Conservation (phyloP, 2,888 invertebrate genomes). For the Eristalis pertinax region DNA sequence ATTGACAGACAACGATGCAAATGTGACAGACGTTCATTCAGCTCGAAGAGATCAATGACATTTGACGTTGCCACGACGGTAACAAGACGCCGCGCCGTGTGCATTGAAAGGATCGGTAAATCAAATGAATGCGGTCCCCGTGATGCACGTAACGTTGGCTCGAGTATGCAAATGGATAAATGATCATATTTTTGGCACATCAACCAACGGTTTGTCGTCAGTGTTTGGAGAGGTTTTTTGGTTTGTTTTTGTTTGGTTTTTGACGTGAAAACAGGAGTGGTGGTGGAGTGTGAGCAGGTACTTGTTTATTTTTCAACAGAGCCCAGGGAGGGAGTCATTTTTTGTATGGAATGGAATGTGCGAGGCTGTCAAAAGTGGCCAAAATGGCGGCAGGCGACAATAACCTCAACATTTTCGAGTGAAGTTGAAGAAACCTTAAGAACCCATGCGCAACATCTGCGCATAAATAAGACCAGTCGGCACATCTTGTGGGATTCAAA, state of each 20-base stretch:
- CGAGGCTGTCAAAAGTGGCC: too few relatives aligned
- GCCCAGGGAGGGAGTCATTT: too few relatives aligned
- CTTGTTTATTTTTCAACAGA: neutral
- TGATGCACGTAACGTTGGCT: neutral
- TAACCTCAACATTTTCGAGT: too few relatives aligned
- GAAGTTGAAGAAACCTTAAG: too few relatives aligned
- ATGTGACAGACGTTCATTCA: slow-evolving; percentile 10
- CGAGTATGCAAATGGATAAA: neutral
- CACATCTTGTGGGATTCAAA: too few relatives aligned
- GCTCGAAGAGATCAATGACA: slow-evolving; percentile 48
- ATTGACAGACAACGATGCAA: slow-evolving; percentile 25
- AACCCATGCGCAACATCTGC: too few relatives aligned
- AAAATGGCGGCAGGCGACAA: too few relatives aligned
- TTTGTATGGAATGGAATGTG: too few relatives aligned
- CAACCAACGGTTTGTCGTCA: neutral
- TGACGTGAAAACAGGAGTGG: neutral
- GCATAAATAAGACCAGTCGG: too few relatives aligned
- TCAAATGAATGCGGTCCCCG: neutral
- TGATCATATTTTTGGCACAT: neutral
- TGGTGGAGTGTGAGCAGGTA: too few relatives aligned
- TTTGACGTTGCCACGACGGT: neutral
- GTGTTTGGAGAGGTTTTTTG: neutral
- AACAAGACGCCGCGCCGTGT: neutral
- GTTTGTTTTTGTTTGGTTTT: neutral
- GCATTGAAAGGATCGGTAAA: neutral